A percentile compares a stretch with the other conserved stretches of the same genome.
phyloP scores from a whole-genome alignment of 2,797 vertebrate genomes.

The Psittacula echo region DNA sequence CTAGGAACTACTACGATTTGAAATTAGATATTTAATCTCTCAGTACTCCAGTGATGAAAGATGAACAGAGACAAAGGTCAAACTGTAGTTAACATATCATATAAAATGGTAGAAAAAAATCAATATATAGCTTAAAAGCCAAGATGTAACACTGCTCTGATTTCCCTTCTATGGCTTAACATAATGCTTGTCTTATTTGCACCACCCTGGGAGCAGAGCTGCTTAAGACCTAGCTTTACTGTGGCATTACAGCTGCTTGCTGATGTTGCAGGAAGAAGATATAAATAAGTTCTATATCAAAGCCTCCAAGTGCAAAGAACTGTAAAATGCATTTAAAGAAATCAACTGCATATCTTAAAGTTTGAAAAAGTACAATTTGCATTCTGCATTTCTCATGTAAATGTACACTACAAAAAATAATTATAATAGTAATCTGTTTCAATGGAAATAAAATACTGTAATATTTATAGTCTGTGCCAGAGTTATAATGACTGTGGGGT shows the following conservation, averaged over 20 bases:
- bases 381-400: conserved; percentile 65
- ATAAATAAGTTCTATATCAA: conserved; percentile 46
- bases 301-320: conserved; percentile 36
- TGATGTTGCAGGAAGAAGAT: conserved; percentile 33
- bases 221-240: conserved; percentile 22
- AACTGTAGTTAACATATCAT: neutral
- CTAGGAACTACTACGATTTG: neutral
- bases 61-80: neutral
- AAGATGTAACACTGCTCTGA: neutral
- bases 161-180: neutral
- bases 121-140: neutral
- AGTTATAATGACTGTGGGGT: conserved; percentile 80
- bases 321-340: conserved; percentile 45
- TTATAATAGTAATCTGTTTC: conserved; percentile 76
- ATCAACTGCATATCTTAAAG: conserved; percentile 2
- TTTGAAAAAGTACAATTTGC: conserved; percentile 41
- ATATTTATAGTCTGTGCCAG: conserved; percentile 80
- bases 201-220: conserved; percentile 6
- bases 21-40: neutral
- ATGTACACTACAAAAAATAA: conserved; percentile 68
- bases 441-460: conserved; percentile 82
- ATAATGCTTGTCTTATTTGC: conserved; percentile 26
- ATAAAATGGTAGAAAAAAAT: neutral
- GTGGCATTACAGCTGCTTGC: conserved; percentile 40
- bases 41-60: neutral